Percentiles rank a stretch among this genome's conserved stretches.
These are phyloP conservation scores for Melanotaenia boesemani DNA, from an alignment of 2,797 vertebrate species.

Conservation along the genomic window DNA sequence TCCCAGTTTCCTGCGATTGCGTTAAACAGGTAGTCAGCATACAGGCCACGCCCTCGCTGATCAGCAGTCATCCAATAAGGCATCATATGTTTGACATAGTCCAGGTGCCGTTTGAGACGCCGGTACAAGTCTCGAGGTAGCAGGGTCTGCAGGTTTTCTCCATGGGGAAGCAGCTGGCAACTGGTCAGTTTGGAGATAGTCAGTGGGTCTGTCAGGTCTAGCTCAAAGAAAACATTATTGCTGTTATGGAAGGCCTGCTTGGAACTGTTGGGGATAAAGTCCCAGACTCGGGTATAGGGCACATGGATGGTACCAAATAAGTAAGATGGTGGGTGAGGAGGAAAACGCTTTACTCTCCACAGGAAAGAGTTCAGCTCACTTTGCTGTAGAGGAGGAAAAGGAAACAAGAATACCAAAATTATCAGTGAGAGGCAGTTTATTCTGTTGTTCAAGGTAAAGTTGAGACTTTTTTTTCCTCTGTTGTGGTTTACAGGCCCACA, in stretches of 20 bases:
- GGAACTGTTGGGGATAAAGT: slow-evolving; percentile 89
- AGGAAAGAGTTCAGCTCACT: slow-evolving; percentile 92
- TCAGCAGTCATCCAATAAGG: slow-evolving; percentile 92
- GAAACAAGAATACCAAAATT: slow-evolving; percentile 43
- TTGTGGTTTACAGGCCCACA: slow-evolving; percentile 61
- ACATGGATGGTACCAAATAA: slow-evolving; percentile 93
- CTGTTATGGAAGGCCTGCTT: slow-evolving; percentile 90
- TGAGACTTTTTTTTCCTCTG: slow-evolving; percentile 80
- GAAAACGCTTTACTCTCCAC: slow-evolving; percentile 89
- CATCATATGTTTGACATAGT: slow-evolving; percentile 93
- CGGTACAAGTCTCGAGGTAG: slow-evolving; percentile 89
- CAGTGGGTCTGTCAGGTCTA: slow-evolving; percentile 90
- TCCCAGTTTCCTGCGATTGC: slow-evolving; percentile 94
- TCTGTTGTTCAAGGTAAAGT: slow-evolving; percentile 54
- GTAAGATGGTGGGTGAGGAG: slow-evolving; percentile 85
- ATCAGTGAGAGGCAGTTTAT: slow-evolving; percentile 53
- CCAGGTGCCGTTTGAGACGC: slow-evolving; percentile 89
- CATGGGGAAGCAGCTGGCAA: slow-evolving; percentile 90
- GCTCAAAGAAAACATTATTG: slow-evolving; percentile 89
- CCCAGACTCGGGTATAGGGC: slow-evolving; percentile 90
- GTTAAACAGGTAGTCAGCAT: slow-evolving; percentile 91
- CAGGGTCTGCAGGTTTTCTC: slow-evolving; percentile 89
- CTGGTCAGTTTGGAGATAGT: slow-evolving; percentile 89
- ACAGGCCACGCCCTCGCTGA: slow-evolving; percentile 89
- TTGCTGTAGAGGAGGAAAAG: slow-evolving; percentile 80